These are phyloP conservation scores for Acyrthosiphon pisum DNA, from an alignment of 1,140 invertebrate species.

Conservation along the genomic window DNA sequence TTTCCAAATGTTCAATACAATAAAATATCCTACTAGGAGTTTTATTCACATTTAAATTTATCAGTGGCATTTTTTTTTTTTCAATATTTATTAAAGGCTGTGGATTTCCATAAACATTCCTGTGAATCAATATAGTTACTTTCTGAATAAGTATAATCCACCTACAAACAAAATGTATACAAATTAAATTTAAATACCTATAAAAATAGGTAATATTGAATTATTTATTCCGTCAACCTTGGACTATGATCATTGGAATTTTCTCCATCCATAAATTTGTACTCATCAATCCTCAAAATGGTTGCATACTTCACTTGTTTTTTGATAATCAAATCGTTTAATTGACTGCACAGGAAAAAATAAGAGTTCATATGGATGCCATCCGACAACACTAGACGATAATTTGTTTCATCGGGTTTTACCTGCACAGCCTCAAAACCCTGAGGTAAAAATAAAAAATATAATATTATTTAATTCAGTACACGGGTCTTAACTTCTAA, in stretches of 20 bases:
- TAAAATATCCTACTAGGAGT: neutral
- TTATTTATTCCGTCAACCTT: neutral
- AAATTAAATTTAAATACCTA: neutral
- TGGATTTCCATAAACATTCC: constrained; percentile 31
- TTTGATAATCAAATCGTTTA: neutral
- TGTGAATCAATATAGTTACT: constrained; percentile 4
- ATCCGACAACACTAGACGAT: constrained; percentile 42
- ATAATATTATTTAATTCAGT: neutral
- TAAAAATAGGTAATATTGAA: neutral
- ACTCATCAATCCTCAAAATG: constrained; percentile 20
- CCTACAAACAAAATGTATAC: neutral
- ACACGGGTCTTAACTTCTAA: neutral
- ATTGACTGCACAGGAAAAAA: constrained; percentile 3
- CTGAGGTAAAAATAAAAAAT: neutral
- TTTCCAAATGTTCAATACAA: constrained; percentile 30
- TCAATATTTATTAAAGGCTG: constrained; percentile 33
- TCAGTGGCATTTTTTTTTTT: constrained; percentile 14
- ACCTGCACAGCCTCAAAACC: constrained; percentile 16
- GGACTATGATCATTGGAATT: constrained; percentile 7
- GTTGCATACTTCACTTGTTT: constrained; percentile 28
- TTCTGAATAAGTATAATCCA: constrained; percentile 2
- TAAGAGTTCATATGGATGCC: constrained; percentile 45
- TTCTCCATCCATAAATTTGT: constrained; percentile 27
- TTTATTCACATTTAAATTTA: constrained; percentile 40
- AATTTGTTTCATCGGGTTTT: neutral